Evolutionary conservation across 2,113 vertebrate species (phyloP).

Genomic region (Takifugu bimaculatus): DNA sequence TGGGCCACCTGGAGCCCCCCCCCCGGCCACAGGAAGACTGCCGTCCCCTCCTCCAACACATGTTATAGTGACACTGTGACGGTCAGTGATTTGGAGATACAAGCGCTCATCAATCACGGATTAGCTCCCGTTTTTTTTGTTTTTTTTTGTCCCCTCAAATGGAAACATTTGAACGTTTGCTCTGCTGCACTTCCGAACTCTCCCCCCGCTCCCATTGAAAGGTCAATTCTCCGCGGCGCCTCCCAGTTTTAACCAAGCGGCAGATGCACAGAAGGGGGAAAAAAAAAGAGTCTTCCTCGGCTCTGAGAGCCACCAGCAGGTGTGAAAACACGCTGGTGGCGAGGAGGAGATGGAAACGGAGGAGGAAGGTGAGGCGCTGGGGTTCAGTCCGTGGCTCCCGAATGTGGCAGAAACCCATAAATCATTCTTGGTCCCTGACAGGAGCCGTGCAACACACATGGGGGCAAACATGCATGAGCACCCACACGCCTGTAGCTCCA

Average conservation of each 20-base stretch:
- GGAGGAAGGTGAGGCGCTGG: slow-evolving; percentile 37
- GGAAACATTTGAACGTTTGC: slow-evolving; percentile 34
- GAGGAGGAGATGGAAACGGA: slow-evolving; percentile 14
- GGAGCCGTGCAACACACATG: slow-evolving; percentile 28
- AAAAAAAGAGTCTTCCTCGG: slow-evolving; percentile 5
- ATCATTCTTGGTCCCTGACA: slow-evolving; percentile 65
- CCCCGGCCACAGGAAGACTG: not conserved
- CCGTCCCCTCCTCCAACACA: not conserved
- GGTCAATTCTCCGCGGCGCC: slow-evolving; percentile 43
- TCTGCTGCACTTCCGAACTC: slow-evolving; percentile 17
- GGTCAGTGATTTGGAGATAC: slow-evolving; percentile 11
- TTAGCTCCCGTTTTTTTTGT: slow-evolving; percentile 44
- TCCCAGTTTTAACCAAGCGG: slow-evolving; percentile 33
- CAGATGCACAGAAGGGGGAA: slow-evolving; percentile 33
- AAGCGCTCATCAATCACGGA: slow-evolving; percentile 50
- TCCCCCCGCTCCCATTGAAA: slow-evolving; percentile 26
- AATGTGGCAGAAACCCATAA: slow-evolving; percentile 64
- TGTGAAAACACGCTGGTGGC: slow-evolving; percentile 62
- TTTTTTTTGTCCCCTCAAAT: slow-evolving; percentile 40
- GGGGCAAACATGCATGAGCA: slow-evolving; percentile 29
- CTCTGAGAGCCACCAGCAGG: slow-evolving; percentile 53
- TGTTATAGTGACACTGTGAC: slow-evolving; percentile 1
- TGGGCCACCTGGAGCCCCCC: slow-evolving; percentile 22
- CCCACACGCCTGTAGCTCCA: slow-evolving; percentile 19
- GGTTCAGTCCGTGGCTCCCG: slow-evolving; percentile 48